phyloP scores from a whole-genome alignment of 2,797 vertebrate species.

The Takifugu rubripes region DNA sequence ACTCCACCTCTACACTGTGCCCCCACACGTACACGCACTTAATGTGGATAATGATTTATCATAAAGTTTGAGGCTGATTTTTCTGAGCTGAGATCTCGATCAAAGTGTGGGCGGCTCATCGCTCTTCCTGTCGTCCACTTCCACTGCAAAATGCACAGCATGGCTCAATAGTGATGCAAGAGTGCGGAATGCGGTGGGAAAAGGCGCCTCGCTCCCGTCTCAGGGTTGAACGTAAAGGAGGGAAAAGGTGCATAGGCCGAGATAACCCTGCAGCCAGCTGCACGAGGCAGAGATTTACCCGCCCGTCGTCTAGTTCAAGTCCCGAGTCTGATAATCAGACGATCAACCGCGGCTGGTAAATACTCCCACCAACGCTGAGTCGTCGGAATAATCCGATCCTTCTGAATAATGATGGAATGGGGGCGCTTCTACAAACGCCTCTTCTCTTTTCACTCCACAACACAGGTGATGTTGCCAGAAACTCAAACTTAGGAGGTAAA shows the following conservation, averaged over 20 bases:
- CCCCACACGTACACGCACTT: too few relatives aligned
- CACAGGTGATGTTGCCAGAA: too few relatives aligned
- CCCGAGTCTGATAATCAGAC: slow-evolving; percentile 52
- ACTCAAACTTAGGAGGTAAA: too few relatives aligned
- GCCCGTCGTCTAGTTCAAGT: slow-evolving; percentile 55
- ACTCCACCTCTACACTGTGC: too few relatives aligned
- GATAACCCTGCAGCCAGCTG: slow-evolving; percentile 49
- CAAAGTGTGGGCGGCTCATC: neutral
- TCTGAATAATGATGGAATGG: too few relatives aligned
- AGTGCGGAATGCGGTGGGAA: slow-evolving; percentile 33
- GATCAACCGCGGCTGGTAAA: slow-evolving; percentile 36
- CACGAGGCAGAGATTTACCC: slow-evolving; percentile 36
- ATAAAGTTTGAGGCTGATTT: too few relatives aligned
- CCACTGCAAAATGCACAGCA: slow-evolving; percentile 6
- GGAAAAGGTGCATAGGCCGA: slow-evolving; percentile 35
- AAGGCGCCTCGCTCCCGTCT: slow-evolving; percentile 16
- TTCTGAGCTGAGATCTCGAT: too few relatives aligned
- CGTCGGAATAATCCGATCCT: neutral
- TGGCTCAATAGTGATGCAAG: slow-evolving; percentile 28
- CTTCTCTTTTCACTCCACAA: too few relatives aligned
- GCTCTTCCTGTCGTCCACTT: neutral
- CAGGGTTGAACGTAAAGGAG: slow-evolving; percentile 23
- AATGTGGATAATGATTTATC: too few relatives aligned
- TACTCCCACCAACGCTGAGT: slow-evolving; percentile 19
- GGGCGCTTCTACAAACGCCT: too few relatives aligned